These are phyloP conservation scores for Oreohelix idahoensis DNA, from an alignment of 1,140 invertebrate genomes.

Conservation along the genomic window DNA sequence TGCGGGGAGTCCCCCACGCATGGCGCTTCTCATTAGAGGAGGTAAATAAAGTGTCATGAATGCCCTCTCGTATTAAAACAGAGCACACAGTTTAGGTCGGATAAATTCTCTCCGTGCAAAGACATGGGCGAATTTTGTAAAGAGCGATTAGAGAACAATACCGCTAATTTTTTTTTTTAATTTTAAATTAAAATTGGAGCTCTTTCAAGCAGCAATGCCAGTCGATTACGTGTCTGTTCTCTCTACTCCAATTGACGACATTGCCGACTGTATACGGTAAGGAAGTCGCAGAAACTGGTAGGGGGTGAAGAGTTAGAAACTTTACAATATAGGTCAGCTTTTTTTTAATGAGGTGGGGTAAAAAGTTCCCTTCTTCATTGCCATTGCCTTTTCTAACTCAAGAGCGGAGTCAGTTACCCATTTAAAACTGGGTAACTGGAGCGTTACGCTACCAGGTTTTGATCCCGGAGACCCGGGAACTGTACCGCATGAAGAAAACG, in stretches of 20 bases:
- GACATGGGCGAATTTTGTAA: not conserved
- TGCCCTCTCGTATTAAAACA: not conserved
- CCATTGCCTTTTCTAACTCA: no score
- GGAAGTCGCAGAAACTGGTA: no score
- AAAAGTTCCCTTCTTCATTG: no score
- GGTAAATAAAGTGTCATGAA: slow-evolving; percentile 1
- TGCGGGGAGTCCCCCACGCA: not conserved
- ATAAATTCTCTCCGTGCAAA: not conserved
- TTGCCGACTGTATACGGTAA: not conserved
- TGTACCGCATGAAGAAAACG: no score
- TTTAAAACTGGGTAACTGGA: no score
- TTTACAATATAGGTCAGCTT: no score
- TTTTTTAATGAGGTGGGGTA: no score
- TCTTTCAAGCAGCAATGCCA: not conserved
- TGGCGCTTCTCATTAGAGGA: slow-evolving; percentile 16
- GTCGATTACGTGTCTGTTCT: not conserved
- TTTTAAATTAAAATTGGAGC: not conserved
- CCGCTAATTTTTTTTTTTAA: not conserved
- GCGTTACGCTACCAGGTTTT: no score
- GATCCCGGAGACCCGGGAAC: no score
- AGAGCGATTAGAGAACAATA: not conserved
- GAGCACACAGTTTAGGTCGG: not conserved
- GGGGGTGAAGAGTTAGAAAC: no score
- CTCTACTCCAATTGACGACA: not conserved
- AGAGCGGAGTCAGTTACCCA: no score